A percentile compares a stretch with the other conserved stretches of the same genome.
Conservation (phyloP, 1,140 invertebrate genomes). For the Eriocheir sinensis region DNA sequence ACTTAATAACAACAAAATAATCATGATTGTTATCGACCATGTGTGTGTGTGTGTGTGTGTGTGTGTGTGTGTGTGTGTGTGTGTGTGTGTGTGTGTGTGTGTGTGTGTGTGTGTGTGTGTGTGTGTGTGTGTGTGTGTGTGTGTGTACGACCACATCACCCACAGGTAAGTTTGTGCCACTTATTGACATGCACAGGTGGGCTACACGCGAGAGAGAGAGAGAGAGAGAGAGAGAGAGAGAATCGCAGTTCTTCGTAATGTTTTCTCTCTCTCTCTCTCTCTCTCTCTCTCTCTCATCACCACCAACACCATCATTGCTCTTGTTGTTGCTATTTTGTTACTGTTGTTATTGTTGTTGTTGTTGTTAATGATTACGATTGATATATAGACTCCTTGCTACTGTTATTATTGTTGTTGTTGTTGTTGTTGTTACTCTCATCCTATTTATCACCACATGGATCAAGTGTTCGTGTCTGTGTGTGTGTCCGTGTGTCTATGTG, state of each 20-base stretch:
- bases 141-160: background rate
- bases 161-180: slow-evolving; percentile 1
- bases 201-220: background rate
- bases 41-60: slow-evolving; percentile 1
- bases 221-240: background rate
- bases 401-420: background rate
- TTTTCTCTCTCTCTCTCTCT: background rate
- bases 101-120: slow-evolving; percentile 10
- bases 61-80: too few species aligned
- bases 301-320: background rate
- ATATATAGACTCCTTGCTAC: too few species aligned
- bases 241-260: background rate
- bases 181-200: slow-evolving; percentile 4
- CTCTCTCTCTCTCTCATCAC: background rate
- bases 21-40: background rate
- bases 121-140: too few species aligned
- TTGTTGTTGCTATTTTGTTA: background rate
- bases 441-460: background rate
- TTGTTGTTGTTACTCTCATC: background rate
- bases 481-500: too few species aligned
- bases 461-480: background rate
- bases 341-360: background rate
- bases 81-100: too few species aligned
- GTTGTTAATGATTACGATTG: background rate
- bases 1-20: slow-evolving; percentile 16